These are phyloP conservation scores for Crotalus horridus DNA, from an alignment of 2,113 vertebrate genomes.

Conservation along the genomic window DNA sequence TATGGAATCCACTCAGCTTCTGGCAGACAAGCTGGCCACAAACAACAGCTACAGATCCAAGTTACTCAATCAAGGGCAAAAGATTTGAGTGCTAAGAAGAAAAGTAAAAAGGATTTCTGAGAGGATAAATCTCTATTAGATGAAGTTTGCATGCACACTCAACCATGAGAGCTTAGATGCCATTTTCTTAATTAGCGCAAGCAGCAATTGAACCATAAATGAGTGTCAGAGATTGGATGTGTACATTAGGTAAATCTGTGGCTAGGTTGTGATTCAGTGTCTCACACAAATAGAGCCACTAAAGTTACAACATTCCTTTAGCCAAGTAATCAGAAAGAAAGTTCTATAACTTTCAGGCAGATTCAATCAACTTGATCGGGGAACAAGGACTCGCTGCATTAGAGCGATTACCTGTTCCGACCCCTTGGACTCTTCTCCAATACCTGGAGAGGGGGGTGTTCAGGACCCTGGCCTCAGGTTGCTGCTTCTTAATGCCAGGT, in stretches of 20 bases:
- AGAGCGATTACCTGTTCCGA: no score
- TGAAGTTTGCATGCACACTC: neutral
- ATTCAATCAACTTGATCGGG: neutral
- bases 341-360: neutral
- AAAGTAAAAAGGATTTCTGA: neutral
- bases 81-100: neutral
- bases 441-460: no score
- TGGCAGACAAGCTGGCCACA: neutral
- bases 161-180: neutral
- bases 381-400: no score
- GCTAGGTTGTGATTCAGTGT: neutral
- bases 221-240: neutral
- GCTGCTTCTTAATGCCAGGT: no score
- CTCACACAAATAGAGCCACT: neutral
- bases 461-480: no score
- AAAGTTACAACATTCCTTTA: neutral
- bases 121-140: neutral
- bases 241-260: neutral
- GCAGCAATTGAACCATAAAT: neutral
- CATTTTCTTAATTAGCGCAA: neutral
- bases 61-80: neutral
- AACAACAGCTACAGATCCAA: neutral
- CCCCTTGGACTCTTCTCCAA: no score
- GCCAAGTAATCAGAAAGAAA: neutral
- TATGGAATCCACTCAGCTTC: neutral